Evolutionary conservation across 2,113 vertebrate species (phyloP), one percentile per base, ranked within the genome.

Genomic region (Tachycineta bicolor): DNA sequence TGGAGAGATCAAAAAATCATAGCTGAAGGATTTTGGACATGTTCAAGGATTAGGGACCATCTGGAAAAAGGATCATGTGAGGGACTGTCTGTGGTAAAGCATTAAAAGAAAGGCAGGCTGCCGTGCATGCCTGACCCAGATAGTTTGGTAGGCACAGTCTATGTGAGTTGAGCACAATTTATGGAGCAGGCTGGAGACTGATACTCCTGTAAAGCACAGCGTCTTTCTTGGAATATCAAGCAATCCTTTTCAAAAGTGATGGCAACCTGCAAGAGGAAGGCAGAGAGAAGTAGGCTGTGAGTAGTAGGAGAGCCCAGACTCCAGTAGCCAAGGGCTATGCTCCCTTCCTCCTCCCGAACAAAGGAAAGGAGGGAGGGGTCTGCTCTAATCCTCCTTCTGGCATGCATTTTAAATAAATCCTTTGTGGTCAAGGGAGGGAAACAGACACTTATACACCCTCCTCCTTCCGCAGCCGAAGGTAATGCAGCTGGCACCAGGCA

Each of bases 31-130:
- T 96, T 96, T 96, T 68, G 67, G 58, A 37, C 76, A 75, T 70
- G 33, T 85, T 70, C 21, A 86, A 90, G 92, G 95, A 96, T 97
- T 93, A 96, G 79, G 63, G 60, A 83, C 96, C 92, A 95, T 97
- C 91, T 97, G 97, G 92, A 87, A 92, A 95, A 97, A 80, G 60
- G 80, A 94, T 97, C 90, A 87, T 85, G 83, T 4, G 37, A 92
- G 64, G 68, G 78, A 94, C 64, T 3, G 4, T 91, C 69, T 22
- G 0, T 69, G 67, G 81, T 90, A 79, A 87, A 93, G 91, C 29
- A 60, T 63, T 37, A 76, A 83, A 96, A 76, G 73, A 63, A 84
- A 89, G 78, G 81, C 77, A 2, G 43, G 37, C 70, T 88, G 89
- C 71, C 92, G 55, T 90, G 53, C 80, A 44, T n/a, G 86, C 75